Evolutionary conservation across 2,113 vertebrate species (phyloP).

Genomic region (Dicaeum eximium): DNA sequence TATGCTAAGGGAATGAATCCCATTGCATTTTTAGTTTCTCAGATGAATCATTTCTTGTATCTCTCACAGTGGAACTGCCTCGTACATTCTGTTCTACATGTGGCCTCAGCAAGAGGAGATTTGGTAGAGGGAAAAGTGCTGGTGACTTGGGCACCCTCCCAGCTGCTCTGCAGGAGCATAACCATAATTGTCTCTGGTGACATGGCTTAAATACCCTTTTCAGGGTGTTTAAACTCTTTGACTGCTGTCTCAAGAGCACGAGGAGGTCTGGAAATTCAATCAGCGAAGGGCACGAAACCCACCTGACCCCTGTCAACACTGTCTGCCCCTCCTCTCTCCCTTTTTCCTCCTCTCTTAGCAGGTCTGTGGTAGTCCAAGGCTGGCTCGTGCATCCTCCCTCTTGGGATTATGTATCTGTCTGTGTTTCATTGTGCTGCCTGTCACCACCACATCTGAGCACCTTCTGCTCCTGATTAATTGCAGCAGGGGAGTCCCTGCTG

Average conservation of each 20-base stretch:
- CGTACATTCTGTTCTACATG: neutral
- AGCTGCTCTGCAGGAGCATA: neutral
- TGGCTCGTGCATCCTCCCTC: neutral
- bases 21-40: constrained; percentile 49
- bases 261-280: constrained; percentile 30
- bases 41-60: constrained; percentile 37
- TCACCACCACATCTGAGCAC: constrained; percentile 1
- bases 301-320: constrained; percentile 20
- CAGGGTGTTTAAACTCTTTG: neutral
- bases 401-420: neutral
- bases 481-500: neutral
- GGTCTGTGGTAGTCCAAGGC: neutral
- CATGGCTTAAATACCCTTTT: constrained; percentile 3
- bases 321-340: neutral
- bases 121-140: neutral
- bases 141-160: neutral
- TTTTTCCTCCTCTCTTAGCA: neutral
- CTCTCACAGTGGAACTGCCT: neutral
- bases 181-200: neutral
- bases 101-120: neutral
- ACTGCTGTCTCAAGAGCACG: neutral
- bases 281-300: neutral
- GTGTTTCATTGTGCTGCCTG: neutral
- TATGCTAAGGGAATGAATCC: constrained; percentile 58
- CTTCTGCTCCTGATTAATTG: constrained; percentile 9